Evolutionary conservation across 2,888 invertebrate genomes (phyloP), one percentile per base, ranked within the genome.

Genomic region (Ferdinandea cuprea): DNA sequence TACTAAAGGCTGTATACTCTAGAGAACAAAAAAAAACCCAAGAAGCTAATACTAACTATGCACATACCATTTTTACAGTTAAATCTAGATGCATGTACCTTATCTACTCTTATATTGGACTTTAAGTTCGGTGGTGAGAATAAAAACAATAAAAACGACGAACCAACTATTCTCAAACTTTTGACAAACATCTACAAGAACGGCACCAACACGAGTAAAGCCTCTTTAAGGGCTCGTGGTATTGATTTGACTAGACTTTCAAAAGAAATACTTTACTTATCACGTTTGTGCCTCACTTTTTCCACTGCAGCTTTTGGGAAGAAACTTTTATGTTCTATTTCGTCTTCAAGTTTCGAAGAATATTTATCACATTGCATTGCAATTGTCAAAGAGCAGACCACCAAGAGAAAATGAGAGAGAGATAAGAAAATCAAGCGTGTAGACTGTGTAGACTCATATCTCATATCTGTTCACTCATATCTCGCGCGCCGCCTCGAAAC

Each of bases 201-300:
- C 54, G 9, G 13, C 8, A 15, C 15, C 40, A 40, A 40, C 13
- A 7, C 40, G 13, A 37, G 13, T 3, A 4, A 54, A 56, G 21
- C 59, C 44, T 19, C 13, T 44, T 19, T 32, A 44, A 59, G 30
- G 59, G 59, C 32, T n/a, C n/a, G 44, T 35, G 11, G 2, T 59
- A 59, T 59, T 6, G 59, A 44, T 59, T 59, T 30, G 40, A n/a
- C 2, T 28, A 30, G 30, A 30, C 44, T 59, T 30, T 59, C 6
- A 19, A 30, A 8, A 7, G 28, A n/a, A 21, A 46, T 19, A 46
- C 0, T 3, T 2, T 25, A 3, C 5, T 17, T 8, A 19, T 32
- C 2, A 61, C 8, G 11, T 61, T n/a, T 32, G 15, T 59, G 32
- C 44, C n/a, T 19, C 32, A 25, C 44, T 19, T 44, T 2, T 13